Evolutionary conservation across 2,113 vertebrate species (phyloP), one percentile per base, ranked within the genome.

Genomic region (Chaetodon auriga): DNA sequence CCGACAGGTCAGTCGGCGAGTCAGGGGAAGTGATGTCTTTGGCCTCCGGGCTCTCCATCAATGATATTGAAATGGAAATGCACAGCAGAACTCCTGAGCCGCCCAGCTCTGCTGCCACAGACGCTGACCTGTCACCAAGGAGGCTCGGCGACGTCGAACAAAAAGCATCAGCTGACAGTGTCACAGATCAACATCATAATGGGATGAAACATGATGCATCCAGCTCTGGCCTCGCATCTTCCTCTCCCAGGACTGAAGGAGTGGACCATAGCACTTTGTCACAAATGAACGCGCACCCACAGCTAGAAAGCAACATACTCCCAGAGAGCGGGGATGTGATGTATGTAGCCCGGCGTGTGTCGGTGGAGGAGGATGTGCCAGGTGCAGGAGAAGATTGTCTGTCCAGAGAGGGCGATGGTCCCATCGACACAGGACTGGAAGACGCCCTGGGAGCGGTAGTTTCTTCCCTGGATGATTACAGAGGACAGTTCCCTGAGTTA

Each of bases 401-500:
- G 45, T 70, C 87, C 0, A 0, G 5, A 16, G 81, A 80, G 0
- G 8, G 81, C 72, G 61, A 51, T 25, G 69, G 3, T 65, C 70
- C 18, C 0, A 64, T 83, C 66, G 96, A 98, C 90, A 95, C 87
- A 0, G 94, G 94, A 46, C 84, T 99, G 82, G 96, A 96, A 41
- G 97, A 98, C 4, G 97, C 97, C 21, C 93, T 99, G 11, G 78
- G 83, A 49, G 89, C 95, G 18, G 84, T 98, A 16, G 90, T 96
- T 80, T 97, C 97, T 0, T 95, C 97, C 65, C 93, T 99, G 74
- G 98, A 98, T 61, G 98, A 99, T 85, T 99, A 97, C 83, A 96
- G 98, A 83, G 98, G 98, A 55, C 98, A 97, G 89, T 99, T 99
- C 77, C 97, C 97, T 0, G 97, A 99, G 91, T 91, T 99, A 48